A percentile compares a stretch with the other conserved stretches of the same genome.
These are phyloP conservation scores for Hydrophis major DNA, from an alignment of 2,797 vertebrate genomes.

Conservation along the genomic window DNA sequence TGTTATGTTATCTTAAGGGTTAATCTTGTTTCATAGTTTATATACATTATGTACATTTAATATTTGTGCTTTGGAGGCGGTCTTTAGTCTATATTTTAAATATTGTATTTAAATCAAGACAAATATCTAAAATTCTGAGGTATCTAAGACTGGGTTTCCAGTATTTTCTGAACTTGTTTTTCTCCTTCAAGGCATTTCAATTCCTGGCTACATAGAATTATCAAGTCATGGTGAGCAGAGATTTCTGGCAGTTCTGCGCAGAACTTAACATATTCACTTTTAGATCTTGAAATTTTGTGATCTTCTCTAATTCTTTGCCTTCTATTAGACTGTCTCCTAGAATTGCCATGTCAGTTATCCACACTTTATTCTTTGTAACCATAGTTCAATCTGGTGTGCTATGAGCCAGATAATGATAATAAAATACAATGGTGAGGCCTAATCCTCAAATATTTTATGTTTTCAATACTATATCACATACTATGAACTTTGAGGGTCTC, in stretches of 20 bases:
- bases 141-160: not conserved
- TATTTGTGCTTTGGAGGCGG: not conserved
- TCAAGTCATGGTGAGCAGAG: not conserved
- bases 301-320: not conserved
- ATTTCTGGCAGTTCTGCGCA: not conserved
- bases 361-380: not conserved
- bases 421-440: not conserved
- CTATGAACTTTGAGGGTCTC: not conserved
- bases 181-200: not conserved
- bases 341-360: not conserved
- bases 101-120: not conserved
- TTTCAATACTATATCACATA: not conserved
- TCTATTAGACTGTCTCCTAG: not conserved
- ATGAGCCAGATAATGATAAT: not conserved
- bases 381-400: not conserved
- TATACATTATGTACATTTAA: not conserved
- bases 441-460: not conserved
- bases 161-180: not conserved
- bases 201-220: not conserved
- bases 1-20: not conserved
- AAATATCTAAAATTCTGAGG: not conserved
- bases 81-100: not conserved
- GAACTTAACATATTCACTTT: not conserved
- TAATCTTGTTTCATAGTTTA: not conserved
- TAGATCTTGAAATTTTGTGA: not conserved